phyloP scores from a whole-genome alignment of 2,888 invertebrate species.

The Drosophila maculinotata region DNA sequence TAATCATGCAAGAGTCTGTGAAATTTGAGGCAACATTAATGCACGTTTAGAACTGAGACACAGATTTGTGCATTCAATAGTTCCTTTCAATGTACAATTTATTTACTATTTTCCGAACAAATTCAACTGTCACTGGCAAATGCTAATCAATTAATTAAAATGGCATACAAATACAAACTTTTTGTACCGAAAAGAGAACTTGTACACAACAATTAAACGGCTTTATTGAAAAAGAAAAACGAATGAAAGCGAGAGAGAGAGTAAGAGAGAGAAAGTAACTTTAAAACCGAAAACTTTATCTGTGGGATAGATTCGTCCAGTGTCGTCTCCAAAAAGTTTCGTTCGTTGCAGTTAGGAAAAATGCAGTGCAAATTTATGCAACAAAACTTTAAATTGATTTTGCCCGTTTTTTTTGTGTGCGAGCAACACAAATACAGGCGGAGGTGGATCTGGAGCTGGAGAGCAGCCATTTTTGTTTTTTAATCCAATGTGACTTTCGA shows the following conservation, averaged over 20 bases:
- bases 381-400: conserved; percentile 78
- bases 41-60: conserved; percentile 15
- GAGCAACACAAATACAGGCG: neutral
- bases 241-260: neutral
- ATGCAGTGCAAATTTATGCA: conserved; percentile 73
- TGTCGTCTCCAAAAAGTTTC: conserved; percentile 17
- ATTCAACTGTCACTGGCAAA: conserved; percentile 49
- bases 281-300: conserved; percentile 53
- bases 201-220: conserved; percentile 53
- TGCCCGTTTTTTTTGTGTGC: conserved; percentile 28
- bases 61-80: neutral
- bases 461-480: conserved; percentile 47
- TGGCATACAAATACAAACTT: conserved; percentile 25
- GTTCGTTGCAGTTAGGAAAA: conserved; percentile 51
- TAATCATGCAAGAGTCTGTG: conserved; percentile 36
- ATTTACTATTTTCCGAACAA: conserved; percentile 24
- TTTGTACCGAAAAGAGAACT: conserved; percentile 26
- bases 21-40: conserved; percentile 28
- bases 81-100: conserved; percentile 2
- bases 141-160: conserved; percentile 67
- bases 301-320: conserved; percentile 7
- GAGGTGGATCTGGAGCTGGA: neutral
- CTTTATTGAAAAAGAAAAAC: conserved; percentile 34
- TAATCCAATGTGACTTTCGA: conserved; percentile 77
- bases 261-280: conserved; percentile 12